Conservation (phyloP, 2,888 invertebrate species). For the Tipula confusa region DNA sequence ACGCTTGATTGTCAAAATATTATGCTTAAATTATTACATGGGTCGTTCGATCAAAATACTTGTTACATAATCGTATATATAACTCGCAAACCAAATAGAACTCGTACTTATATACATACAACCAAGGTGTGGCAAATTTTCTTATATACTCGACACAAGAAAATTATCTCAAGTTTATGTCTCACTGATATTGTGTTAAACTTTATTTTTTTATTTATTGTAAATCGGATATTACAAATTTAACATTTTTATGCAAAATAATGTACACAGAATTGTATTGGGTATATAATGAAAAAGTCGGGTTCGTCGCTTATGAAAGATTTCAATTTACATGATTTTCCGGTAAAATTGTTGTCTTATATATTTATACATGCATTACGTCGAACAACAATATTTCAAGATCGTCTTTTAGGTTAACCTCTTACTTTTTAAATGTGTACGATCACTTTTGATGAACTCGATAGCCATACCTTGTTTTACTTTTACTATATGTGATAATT, state of each 20-base stretch:
- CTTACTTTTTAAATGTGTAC: neutral
- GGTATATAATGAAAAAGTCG: neutral
- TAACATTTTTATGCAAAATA: neutral
- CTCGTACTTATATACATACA: neutral
- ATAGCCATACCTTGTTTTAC: neutral
- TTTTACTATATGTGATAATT: neutral
- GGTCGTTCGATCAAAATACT: neutral
- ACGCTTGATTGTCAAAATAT: neutral
- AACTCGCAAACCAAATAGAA: neutral
- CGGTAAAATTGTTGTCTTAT: neutral
- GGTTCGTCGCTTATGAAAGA: neutral
- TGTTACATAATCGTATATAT: neutral
- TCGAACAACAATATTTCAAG: neutral
- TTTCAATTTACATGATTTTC: neutral
- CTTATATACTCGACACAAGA: neutral
- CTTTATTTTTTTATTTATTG: neutral
- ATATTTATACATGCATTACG: neutral
- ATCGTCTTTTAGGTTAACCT: neutral
- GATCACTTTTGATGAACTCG: neutral
- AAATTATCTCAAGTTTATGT: neutral
- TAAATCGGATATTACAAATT: neutral
- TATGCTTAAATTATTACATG: neutral
- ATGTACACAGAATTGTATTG: neutral
- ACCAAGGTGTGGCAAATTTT: slow-evolving; percentile 13
- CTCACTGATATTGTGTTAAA: neutral